A percentile compares a stretch with the other conserved stretches of the same genome.
These are phyloP conservation scores for Hanleya hanleyi DNA, from an alignment of 2,888 invertebrate genomes.

Conservation along the genomic window DNA sequence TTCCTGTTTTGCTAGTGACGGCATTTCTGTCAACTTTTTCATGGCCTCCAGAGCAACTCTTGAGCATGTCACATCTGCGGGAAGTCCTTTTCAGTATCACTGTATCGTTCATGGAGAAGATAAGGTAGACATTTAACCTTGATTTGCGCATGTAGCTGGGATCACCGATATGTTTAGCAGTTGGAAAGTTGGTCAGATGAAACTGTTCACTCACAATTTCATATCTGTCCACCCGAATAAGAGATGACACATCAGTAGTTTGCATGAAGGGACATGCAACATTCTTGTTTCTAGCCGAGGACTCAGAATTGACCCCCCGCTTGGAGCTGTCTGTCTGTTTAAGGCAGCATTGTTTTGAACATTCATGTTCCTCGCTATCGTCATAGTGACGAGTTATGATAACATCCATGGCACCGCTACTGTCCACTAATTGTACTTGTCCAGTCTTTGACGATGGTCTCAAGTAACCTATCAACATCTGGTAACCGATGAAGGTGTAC, in stretches of 20 bases:
- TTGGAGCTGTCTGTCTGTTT: background rate
- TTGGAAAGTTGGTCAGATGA: background rate
- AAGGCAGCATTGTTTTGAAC: background rate
- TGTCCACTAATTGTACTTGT: conserved; percentile 34
- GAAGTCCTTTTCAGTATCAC: too few relatives aligned
- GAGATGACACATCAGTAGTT: background rate
- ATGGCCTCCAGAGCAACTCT: too few relatives aligned
- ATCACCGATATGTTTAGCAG: conserved; percentile 2
- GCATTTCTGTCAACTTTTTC: too few relatives aligned
- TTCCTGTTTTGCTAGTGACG: too few relatives aligned
- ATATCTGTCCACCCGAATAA: background rate
- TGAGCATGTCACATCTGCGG: too few relatives aligned
- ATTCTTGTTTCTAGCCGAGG: background rate
- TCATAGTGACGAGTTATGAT: background rate
- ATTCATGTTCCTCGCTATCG: background rate
- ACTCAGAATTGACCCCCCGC: too few relatives aligned
- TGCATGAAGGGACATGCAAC: background rate
- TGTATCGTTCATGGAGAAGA: background rate
- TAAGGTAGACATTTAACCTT: background rate
- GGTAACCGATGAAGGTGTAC: too few relatives aligned
- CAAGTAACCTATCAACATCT: conserved; percentile 40
- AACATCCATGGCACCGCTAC: conserved; percentile 26
- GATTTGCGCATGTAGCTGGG: background rate
- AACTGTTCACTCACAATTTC: background rate
- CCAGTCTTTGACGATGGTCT: conserved; percentile 28